Evolutionary conservation across 2,113 vertebrate genomes (phyloP).

Genomic region (Urocitellus parryii): DNA sequence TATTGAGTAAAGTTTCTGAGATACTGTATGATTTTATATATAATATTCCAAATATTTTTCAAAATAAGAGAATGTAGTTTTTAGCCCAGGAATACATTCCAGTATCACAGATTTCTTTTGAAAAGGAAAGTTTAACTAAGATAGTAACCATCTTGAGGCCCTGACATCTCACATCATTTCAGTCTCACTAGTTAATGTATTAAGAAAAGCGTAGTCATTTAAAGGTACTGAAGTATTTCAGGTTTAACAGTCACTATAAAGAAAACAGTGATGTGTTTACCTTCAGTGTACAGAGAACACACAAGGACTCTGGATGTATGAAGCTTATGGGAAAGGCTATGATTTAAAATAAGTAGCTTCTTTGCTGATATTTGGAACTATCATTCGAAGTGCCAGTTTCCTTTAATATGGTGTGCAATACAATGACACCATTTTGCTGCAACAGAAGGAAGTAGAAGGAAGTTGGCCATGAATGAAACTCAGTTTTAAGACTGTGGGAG

Average conservation of each 20-base stretch:
- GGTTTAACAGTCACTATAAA: neutral
- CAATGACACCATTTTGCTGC: neutral
- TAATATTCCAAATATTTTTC: neutral
- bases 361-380: neutral
- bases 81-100: neutral
- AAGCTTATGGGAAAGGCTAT: neutral
- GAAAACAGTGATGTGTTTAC: neutral
- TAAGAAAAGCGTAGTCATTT: neutral
- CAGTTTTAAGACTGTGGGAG: no score
- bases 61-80: neutral
- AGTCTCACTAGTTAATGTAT: neutral
- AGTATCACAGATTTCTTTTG: neutral
- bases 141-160: neutral
- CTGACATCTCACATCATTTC: neutral
- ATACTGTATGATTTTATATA: neutral
- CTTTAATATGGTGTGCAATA: neutral
- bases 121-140: neutral
- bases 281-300: neutral
- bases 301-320: fast-evolving
- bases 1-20: neutral
- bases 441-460: neutral
- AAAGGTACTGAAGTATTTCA: neutral
- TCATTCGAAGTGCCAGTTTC: neutral
- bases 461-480: neutral
- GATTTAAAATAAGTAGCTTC: neutral